Evolutionary conservation across 2,113 vertebrate species (phyloP).

Genomic region (Aegotheles bennettii): DNA sequence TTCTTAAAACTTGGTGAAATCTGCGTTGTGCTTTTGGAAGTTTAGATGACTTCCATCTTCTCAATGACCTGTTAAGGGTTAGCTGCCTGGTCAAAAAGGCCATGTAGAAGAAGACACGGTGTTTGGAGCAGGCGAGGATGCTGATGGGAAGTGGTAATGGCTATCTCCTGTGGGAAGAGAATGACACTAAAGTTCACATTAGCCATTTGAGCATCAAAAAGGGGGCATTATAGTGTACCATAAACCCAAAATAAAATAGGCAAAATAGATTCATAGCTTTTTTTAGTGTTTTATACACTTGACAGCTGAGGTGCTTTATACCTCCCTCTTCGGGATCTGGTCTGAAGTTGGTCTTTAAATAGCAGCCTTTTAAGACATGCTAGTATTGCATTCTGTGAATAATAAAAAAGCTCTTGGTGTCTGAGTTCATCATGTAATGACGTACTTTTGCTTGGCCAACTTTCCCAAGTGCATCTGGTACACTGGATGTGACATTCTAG

Average conservation of each 20-base stretch:
- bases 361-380: neutral
- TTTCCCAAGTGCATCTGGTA: neutral
- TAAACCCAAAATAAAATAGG: neutral
- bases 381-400: neutral
- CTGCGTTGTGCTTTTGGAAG: neutral
- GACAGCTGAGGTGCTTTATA: neutral
- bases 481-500: fast-evolving
- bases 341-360: neutral
- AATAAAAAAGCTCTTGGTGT: too few relatives aligned
- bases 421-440: neutral
- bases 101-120: fast-evolving
- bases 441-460: neutral
- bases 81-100: neutral
- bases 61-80: neutral
- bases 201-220: neutral
- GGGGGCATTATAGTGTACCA: neutral
- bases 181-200: neutral
- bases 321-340: neutral
- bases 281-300: neutral
- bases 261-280: neutral
- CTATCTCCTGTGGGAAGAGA: neutral
- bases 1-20: neutral
- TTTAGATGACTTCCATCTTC: neutral
- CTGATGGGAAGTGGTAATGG: neutral
- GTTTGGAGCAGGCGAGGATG: neutral